Evolutionary conservation across 1,140 invertebrate genomes (phyloP).

Genomic region (Cherax destructor): DNA sequence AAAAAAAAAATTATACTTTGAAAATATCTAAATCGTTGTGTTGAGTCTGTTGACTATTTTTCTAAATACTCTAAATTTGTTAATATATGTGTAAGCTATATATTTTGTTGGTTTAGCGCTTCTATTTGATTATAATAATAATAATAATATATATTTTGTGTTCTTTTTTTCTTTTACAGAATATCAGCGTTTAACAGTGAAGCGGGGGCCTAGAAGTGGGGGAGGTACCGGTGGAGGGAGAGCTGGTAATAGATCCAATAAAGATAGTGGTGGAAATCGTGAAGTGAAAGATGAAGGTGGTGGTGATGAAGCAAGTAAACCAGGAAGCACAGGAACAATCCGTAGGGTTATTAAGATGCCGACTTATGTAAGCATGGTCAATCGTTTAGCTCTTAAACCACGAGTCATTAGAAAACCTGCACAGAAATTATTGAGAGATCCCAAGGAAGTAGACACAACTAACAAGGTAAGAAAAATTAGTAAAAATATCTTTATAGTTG

Average conservation of each 20-base stretch:
- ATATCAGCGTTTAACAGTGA: slow-evolving; percentile 41
- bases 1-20: no score
- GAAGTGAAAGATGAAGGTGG: slow-evolving; percentile 14
- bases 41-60: no score
- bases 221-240: slow-evolving; percentile 6
- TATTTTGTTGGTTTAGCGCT: no score
- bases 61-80: no score
- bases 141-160: neutral
- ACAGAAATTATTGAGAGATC: slow-evolving; percentile 50
- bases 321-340: slow-evolving; percentile 52
- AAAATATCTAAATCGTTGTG: no score
- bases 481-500: neutral
- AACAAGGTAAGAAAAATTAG: slow-evolving; percentile 26
- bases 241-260: slow-evolving; percentile 25
- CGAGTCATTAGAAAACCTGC: slow-evolving; percentile 47
- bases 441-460: slow-evolving; percentile 31
- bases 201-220: slow-evolving; percentile 28
- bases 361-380: slow-evolving; percentile 39
- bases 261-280: slow-evolving; percentile 20
- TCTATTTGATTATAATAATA: no score
- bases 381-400: slow-evolving; percentile 39
- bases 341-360: slow-evolving; percentile 55
- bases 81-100: no score
- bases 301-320: slow-evolving; percentile 13
- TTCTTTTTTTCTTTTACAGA: slow-evolving; percentile 1